phyloP scores from a whole-genome alignment of 2,113 vertebrate genomes.

The Salminus brasiliensis region DNA sequence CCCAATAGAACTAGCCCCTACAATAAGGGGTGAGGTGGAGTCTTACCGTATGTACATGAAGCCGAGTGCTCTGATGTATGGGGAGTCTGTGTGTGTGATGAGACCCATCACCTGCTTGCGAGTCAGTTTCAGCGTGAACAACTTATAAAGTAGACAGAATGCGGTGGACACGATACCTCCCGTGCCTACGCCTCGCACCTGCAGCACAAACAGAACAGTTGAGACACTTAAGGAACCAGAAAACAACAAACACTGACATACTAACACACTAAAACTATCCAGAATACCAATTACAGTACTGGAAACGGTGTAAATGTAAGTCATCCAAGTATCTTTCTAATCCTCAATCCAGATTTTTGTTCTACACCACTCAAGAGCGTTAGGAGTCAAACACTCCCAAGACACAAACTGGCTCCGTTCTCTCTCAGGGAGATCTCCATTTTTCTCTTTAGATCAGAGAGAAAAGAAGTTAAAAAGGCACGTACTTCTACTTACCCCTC shows the following conservation, averaged over 20 bases:
- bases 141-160: constrained; percentile 96
- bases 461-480: constrained; percentile 81
- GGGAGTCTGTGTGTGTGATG: constrained; percentile 97
- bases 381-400: too few relatives aligned
- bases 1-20: too few relatives aligned
- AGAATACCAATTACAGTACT: too few relatives aligned
- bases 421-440: neutral
- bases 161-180: constrained; percentile 98
- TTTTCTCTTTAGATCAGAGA: constrained; percentile 5
- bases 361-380: too few relatives aligned
- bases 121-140: constrained; percentile 97
- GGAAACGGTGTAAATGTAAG: too few relatives aligned
- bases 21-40: neutral
- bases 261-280: too few relatives aligned
- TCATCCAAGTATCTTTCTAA: too few relatives aligned
- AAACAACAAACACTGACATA: too few relatives aligned
- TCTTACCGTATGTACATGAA: constrained; percentile 99
- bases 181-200: constrained; percentile 98
- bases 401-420: too few relatives aligned
- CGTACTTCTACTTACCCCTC: constrained; percentile 99
- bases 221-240: neutral
- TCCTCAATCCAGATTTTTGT: too few relatives aligned
- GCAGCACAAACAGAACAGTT: constrained; percentile 36
- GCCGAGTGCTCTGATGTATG: constrained; percentile 97
- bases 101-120: constrained; percentile 99